Evolutionary conservation across 2,113 vertebrate genomes (phyloP).

Genomic region (Synodontis membranacea): DNA sequence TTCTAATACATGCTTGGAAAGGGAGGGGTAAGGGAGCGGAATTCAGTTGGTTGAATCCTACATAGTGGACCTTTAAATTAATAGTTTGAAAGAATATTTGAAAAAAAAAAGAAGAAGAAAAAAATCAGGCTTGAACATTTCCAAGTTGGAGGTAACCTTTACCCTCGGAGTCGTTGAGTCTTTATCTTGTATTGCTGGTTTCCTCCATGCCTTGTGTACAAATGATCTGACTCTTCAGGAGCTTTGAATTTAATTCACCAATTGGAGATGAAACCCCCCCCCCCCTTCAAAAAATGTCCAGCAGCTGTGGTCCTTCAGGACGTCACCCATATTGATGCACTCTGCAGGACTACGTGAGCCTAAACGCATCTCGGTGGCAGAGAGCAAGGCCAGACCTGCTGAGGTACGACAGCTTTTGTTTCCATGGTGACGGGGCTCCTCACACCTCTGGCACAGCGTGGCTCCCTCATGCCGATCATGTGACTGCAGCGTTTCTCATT

Average conservation of each 20-base stretch:
- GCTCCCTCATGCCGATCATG: conserved; percentile 32
- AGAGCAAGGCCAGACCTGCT: conserved; percentile 2
- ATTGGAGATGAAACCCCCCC: background rate
- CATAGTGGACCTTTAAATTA: too few relatives aligned
- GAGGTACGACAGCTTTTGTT: conserved; percentile 47
- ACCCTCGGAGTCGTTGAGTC: background rate
- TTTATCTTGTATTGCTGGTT: background rate
- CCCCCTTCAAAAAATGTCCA: background rate
- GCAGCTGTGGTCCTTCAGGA: background rate
- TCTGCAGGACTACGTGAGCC: background rate
- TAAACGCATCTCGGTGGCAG: conserved; percentile 13
- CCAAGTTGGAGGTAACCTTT: background rate
- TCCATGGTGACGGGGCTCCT: conserved; percentile 59
- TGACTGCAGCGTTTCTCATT: conserved; percentile 44
- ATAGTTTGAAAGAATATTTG: too few relatives aligned
- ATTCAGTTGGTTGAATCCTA: too few relatives aligned
- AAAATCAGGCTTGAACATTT: too few relatives aligned
- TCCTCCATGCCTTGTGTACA: background rate
- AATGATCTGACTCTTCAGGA: background rate
- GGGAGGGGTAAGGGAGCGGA: too few relatives aligned
- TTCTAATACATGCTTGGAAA: too few relatives aligned
- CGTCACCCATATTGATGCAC: background rate
- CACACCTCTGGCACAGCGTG: conserved; percentile 46
- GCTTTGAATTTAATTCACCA: background rate
- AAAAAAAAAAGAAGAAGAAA: too few relatives aligned